phyloP scores from a whole-genome alignment of 2,888 invertebrate species.

The Zeuzera pyrina region DNA sequence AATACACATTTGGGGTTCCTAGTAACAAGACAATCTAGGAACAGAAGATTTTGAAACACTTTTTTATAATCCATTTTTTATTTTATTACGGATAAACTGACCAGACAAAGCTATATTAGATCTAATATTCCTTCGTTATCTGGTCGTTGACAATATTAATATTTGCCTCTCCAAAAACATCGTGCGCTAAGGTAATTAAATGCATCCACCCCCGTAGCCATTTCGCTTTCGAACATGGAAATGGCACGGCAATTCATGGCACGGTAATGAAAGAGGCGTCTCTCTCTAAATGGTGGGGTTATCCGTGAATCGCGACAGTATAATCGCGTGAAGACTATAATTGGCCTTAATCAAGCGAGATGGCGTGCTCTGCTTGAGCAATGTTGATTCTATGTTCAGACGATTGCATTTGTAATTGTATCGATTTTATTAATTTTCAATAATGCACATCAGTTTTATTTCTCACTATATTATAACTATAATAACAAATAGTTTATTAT shows the following conservation, averaged over 20 bases:
- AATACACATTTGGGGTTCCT: no score
- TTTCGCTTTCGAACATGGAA: conserved; percentile 45
- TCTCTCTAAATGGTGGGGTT: conserved; percentile 49
- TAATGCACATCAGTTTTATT: not conserved
- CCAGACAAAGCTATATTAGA: no score
- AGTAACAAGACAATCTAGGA: no score
- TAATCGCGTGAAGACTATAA: conserved; percentile 59
- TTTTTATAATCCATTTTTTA: no score
- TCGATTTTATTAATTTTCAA: conserved; percentile 21
- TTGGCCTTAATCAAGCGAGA: conserved; percentile 59
- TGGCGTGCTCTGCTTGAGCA: conserved; percentile 45
- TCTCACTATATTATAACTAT: not conserved
- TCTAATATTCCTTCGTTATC: no score
- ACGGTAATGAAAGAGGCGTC: conserved; percentile 49
- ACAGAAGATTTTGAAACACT: no score
- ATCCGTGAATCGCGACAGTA: conserved; percentile 51
- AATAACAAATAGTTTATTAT: not conserved
- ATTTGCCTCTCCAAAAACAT: conserved; percentile 26
- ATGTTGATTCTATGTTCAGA: conserved; percentile 26
- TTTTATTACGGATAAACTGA: no score
- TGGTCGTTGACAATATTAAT: conserved; percentile 33
- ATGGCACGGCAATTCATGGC: conserved; percentile 43
- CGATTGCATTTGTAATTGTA: conserved; percentile 33
- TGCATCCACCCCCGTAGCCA: conserved; percentile 31
- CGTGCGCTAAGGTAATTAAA: conserved; percentile 31